Evolutionary conservation across 2,797 vertebrate species (phyloP), one percentile per base, ranked within the genome.

Genomic region (Oryzias dopingdopingensis): DNA sequence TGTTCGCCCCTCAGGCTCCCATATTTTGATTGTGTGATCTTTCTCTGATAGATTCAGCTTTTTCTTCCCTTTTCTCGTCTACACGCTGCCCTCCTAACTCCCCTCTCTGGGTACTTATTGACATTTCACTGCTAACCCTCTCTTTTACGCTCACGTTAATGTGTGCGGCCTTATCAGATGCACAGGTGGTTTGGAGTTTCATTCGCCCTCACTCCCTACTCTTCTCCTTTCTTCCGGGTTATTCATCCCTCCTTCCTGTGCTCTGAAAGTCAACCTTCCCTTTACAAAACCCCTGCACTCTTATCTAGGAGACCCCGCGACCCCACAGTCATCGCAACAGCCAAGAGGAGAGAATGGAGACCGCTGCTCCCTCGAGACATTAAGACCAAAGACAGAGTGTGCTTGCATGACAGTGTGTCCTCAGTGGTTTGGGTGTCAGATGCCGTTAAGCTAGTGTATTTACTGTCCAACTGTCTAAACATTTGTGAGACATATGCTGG

Each of bases 181-280:
- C 72, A 79, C 77, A 64, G 42, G 88, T 79, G 91, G 92, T 93
- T 90, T 94, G 92, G 90, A 81, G 91, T 93, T 94, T 94, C 94
- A 92, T 81, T 82, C 54, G 43, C 82, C 88, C 70, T 91, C 89
- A 90, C 88, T 86, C 64, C 87, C 78, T 72, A 29, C 80, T 79
- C 91, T 92, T 88, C 88, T 87, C 74, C 88, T 79, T 57, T 91
- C 87, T 92, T 90, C 85, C 82, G 52, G 49, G 81, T 81, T 90
- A 90, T 93, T 93, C 92, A 94, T 90, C 62, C 86, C 77, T 74
- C 70, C 92, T 96, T 95, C 93, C 94, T 95, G 93, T 86, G 77
- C 80, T 79, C 91, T 91, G 93, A 95, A 94, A 95, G 94, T 91
- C 94, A 92, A 93, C 93, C 93, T 92, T 87, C 80, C 76, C 67